Evolutionary conservation across 2,888 invertebrate species (phyloP).

Genomic region (Sphinx pinastri): DNA sequence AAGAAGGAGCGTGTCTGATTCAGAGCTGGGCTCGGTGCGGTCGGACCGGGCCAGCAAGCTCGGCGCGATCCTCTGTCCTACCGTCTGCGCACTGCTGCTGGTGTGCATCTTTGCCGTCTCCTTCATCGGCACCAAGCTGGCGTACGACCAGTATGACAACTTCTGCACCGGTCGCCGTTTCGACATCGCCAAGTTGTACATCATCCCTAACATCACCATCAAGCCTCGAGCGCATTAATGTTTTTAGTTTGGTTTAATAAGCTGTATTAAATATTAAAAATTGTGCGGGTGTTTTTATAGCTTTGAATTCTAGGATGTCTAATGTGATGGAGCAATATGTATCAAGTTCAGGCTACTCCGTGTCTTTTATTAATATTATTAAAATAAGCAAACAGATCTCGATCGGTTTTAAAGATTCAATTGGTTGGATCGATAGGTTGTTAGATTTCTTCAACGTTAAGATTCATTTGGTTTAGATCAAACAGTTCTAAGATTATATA

Average conservation of each 20-base stretch:
- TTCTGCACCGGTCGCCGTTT: conserved; percentile 57
- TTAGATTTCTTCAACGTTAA: too few relatives aligned
- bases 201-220: conserved; percentile 56
- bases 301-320: neutral
- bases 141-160: conserved; percentile 66
- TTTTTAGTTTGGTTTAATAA: conserved; percentile 28
- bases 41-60: conserved; percentile 54
- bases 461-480: too few relatives aligned
- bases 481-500: too few relatives aligned
- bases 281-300: neutral
- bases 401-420: too few relatives aligned
- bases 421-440: too few relatives aligned
- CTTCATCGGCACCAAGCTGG: conserved; percentile 63
- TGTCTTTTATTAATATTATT: too few relatives aligned
- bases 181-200: conserved; percentile 58
- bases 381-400: too few relatives aligned
- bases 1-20: conserved; percentile 56
- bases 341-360: too few relatives aligned
- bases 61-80: conserved; percentile 68
- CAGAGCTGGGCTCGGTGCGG: conserved; percentile 58
- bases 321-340: too few relatives aligned
- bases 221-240: conserved; percentile 31
- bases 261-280: conserved; percentile 25
- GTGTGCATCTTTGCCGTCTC: conserved; percentile 59
- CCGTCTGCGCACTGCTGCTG: conserved; percentile 65